These are phyloP conservation scores for Morone saxatilis DNA, from an alignment of 2,113 vertebrate species.

Conservation along the genomic window DNA sequence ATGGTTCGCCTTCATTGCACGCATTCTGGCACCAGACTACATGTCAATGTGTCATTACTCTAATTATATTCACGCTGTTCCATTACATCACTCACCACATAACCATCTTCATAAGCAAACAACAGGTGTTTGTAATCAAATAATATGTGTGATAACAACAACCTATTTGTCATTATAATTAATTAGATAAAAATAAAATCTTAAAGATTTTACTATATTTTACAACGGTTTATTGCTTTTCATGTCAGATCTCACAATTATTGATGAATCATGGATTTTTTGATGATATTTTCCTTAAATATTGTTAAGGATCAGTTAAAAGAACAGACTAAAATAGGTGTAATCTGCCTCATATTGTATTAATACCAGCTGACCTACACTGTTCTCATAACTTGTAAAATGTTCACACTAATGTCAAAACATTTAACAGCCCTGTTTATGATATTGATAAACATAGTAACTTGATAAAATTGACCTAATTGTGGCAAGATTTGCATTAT, in stretches of 20 bases:
- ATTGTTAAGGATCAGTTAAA: not conserved
- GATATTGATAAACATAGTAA: not conserved
- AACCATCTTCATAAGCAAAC: conserved; percentile 35
- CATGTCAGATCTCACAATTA: not conserved
- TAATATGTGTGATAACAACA: conserved; percentile 19
- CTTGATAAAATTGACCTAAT: not conserved
- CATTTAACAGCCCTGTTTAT: not conserved
- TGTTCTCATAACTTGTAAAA: not conserved
- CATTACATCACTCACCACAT: conserved; percentile 65
- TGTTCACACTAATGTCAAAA: not conserved
- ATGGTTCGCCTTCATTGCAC: conserved; percentile 14
- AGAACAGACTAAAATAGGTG: not conserved
- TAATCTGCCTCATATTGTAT: not conserved
- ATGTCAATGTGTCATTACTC: conserved; percentile 63
- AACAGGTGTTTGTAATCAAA: conserved; percentile 63
- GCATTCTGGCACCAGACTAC: conserved; percentile 49
- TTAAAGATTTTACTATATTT: not conserved
- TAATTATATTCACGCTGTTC: conserved; percentile 72
- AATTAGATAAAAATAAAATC: not conserved
- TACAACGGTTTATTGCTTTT: not conserved
- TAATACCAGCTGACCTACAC: not conserved
- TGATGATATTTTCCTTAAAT: not conserved
- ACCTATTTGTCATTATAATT: not conserved
- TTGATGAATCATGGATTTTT: not conserved
- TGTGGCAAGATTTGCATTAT: not conserved